Evolutionary conservation across 2,888 invertebrate genomes (phyloP).

Genomic region (Lobophora halterata): DNA sequence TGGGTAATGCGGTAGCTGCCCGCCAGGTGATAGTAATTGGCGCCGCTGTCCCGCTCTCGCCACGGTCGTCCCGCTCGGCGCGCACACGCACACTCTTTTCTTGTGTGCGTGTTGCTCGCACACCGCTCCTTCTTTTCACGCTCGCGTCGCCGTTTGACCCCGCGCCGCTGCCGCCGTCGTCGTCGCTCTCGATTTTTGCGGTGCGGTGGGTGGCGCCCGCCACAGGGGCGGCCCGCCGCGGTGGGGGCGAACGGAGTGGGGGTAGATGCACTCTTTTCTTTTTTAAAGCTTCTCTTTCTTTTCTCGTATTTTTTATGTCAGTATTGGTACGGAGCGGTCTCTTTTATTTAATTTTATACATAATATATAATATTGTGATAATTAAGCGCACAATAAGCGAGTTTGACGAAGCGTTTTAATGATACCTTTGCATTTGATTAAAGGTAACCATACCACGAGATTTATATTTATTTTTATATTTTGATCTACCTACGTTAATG

Average conservation of each 20-base stretch:
- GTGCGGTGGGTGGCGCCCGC: constrained; percentile 83
- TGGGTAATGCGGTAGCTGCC: constrained; percentile 84
- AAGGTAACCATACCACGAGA: constrained; percentile 71
- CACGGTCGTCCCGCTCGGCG: constrained; percentile 76
- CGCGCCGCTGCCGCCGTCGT: constrained; percentile 77
- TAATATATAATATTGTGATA: constrained; percentile 74
- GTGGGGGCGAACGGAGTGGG: constrained; percentile 72
- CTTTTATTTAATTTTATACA: constrained; percentile 75
- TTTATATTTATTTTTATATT: constrained; percentile 62
- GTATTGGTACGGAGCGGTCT: constrained; percentile 76
- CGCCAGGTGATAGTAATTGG: constrained; percentile 83
- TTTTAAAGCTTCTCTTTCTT: constrained; percentile 81
- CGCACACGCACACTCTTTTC: constrained; percentile 67
- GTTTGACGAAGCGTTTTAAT: constrained; percentile 71
- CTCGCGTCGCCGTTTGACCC: constrained; percentile 80
- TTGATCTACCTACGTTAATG: constrained; percentile 30
- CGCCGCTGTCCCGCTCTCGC: constrained; percentile 78
- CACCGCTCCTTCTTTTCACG: constrained; percentile 79
- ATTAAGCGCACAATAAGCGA: constrained; percentile 75
- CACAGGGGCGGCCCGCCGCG: constrained; percentile 73
- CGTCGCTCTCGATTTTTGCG: constrained; percentile 83
- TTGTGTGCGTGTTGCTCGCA: constrained; percentile 66
- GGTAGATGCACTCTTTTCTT: constrained; percentile 79
- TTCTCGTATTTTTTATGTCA: constrained; percentile 78
- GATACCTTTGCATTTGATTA: constrained; percentile 78